phyloP scores from a whole-genome alignment of 2,888 invertebrate genomes.

The Latrodectus hesperus region DNA sequence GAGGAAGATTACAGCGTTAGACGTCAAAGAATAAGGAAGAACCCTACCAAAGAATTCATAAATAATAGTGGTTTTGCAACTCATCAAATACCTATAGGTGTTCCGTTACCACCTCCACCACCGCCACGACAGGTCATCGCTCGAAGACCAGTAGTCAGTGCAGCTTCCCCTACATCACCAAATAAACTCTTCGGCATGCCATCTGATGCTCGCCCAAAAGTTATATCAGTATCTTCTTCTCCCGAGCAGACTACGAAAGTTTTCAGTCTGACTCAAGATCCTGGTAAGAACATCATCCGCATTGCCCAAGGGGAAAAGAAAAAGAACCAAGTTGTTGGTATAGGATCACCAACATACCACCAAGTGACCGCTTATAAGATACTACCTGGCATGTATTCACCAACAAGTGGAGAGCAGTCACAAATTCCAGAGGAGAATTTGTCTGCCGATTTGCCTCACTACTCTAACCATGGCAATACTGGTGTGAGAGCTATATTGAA shows the following conservation, averaged over 20 bases:
- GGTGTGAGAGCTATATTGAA: constrained; percentile 39
- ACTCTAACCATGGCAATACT: constrained; percentile 1
- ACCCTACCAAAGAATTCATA: not conserved
- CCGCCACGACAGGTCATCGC: constrained; percentile 25
- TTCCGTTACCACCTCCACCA: constrained; percentile 49
- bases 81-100: constrained; percentile 22
- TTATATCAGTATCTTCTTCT: constrained; percentile 16
- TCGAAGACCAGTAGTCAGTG: constrained; percentile 36
- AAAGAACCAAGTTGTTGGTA: not conserved
- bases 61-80: constrained; percentile 9
- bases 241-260: constrained; percentile 23
- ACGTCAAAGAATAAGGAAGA: constrained; percentile 36
- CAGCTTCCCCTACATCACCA: not conserved
- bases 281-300: not conserved
- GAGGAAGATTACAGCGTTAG: constrained; percentile 47
- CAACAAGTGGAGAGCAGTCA: constrained; percentile 14
- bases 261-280: constrained; percentile 37
- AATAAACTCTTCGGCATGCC: constrained; percentile 19
- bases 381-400: constrained; percentile 48
- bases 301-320: not conserved
- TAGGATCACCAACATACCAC: not conserved
- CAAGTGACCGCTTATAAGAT: constrained; percentile 19
- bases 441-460: constrained; percentile 8
- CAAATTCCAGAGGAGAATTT: constrained; percentile 46
- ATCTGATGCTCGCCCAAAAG: constrained; percentile 7